Evolutionary conservation across 1,140 invertebrate genomes (phyloP), one percentile per base, ranked within the genome.

Genomic region (Megalonaias nervosa): DNA sequence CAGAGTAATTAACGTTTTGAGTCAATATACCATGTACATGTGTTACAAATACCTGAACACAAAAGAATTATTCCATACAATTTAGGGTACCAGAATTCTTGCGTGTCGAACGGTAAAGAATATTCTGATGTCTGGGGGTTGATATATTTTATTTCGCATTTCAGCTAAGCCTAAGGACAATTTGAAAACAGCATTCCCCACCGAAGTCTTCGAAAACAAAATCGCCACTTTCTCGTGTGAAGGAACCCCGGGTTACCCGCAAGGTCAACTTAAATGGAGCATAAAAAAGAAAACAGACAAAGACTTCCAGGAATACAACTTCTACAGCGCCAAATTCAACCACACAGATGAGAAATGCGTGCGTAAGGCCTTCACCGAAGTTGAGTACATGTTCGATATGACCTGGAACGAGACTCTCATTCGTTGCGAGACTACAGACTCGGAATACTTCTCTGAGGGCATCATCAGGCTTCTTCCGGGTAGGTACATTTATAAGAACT

Each of bases 131-230:
- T 48, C 6, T 48, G 6, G 4, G 6, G 38, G 38, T 48, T 48
- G 9, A 48, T 48, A 48, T 48, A 48, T 9, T 48, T 48, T 48
- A 6, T 23, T 59, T 19, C n/a, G 15, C 23, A 14, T 62, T 71
- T 21, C n/a, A 78, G 76, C 76, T 14, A 65, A 66, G 1, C 76
- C 76, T 9, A 71, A 78, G 26, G 76, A 78, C 71, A 72, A 67
- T 64, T 21, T 78, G 17, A 66, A 67, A 17, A 62, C 76, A 3
- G 66, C 68, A 1, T 78, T 78, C 58, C 76, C 76, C 1, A 78
- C 76, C 9, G 76, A 78, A 74, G 76, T 78, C 55, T 78, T 78
- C 59, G 76, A 73, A 55, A 71, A 78, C 58, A 78, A 78, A 48
- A 65, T 78, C 12, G 65, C 76, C 14, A 78, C 73, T 56, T 78